These are phyloP conservation scores for Halictus quadricinctus DNA, from an alignment of 2,888 invertebrate genomes.

Conservation along the genomic window DNA sequence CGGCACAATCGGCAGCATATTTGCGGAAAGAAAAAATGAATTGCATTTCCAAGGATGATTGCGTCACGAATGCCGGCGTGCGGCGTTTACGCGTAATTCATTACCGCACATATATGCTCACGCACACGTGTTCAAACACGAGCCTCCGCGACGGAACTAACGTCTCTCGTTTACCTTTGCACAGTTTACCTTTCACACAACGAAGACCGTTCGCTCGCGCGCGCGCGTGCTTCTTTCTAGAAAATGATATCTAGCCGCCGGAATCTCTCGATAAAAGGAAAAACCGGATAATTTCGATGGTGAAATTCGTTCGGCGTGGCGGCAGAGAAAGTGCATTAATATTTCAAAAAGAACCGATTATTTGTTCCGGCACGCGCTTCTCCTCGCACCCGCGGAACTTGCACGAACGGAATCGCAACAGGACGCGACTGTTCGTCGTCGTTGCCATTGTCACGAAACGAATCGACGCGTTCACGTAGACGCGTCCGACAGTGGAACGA, in stretches of 20 bases:
- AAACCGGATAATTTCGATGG: slow-evolving; percentile 15
- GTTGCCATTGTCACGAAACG: neutral
- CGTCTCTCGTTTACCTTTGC: slow-evolving; percentile 6
- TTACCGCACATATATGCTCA: slow-evolving; percentile 15
- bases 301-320: slow-evolving; percentile 30
- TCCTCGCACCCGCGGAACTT: neutral
- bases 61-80: slow-evolving; percentile 41
- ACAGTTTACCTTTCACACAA: slow-evolving; percentile 7
- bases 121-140: slow-evolving; percentile 43
- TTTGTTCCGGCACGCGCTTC: slow-evolving; percentile 2
- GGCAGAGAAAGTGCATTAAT: slow-evolving; percentile 57
- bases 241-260: neutral
- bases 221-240: neutral
- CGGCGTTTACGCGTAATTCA: slow-evolving; percentile 30
- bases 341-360: slow-evolving; percentile 37
- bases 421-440: neutral
- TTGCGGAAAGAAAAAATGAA: slow-evolving; percentile 27
- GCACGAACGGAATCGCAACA: neutral
- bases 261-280: neutral
- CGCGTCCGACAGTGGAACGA: slow-evolving; percentile 24
- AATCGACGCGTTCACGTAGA: slow-evolving; percentile 21
- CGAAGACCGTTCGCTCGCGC: neutral
- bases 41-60: slow-evolving; percentile 54
- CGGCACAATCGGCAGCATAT: neutral
- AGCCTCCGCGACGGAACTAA: slow-evolving; percentile 20